Evolutionary conservation across 2,113 vertebrate genomes (phyloP).

Genomic region (Anhinga anhinga): DNA sequence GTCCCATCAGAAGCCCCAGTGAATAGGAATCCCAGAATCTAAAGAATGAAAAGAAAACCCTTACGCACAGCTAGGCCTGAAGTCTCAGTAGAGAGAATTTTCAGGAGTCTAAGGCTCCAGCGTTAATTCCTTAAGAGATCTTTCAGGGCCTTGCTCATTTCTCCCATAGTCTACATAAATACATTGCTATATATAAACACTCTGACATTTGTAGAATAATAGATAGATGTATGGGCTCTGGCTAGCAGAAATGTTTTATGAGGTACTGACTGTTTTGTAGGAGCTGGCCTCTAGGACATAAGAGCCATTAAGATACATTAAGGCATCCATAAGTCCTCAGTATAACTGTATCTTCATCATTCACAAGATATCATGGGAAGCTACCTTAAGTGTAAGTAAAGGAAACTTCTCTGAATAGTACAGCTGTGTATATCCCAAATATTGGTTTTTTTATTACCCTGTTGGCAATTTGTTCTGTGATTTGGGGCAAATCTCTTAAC

Average conservation of each 20-base stretch:
- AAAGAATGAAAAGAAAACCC: background rate
- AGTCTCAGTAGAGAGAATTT: background rate
- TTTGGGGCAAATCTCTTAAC: background rate
- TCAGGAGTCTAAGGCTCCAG: background rate
- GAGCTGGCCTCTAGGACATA: background rate
- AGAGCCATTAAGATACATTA: background rate
- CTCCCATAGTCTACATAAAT: background rate
- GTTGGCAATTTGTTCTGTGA: background rate
- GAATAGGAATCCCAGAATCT: background rate
- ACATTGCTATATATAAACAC: background rate
- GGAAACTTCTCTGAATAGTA: background rate
- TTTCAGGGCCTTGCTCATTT: background rate
- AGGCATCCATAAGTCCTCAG: background rate
- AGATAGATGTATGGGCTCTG: background rate
- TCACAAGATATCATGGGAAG: background rate
- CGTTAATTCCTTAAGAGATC: background rate
- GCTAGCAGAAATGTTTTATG: background rate
- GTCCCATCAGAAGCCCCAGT: background rate
- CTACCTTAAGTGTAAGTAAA: background rate
- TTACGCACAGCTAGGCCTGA: background rate
- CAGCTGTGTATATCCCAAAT: background rate
- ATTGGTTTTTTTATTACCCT: background rate
- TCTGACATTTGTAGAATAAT: background rate
- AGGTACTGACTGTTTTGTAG: background rate
- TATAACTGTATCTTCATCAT: background rate